A percentile compares a stretch with the other conserved stretches of the same genome.
These are phyloP conservation scores for Melanotus villosus DNA, from an alignment of 2,888 invertebrate species.

Conservation along the genomic window DNA sequence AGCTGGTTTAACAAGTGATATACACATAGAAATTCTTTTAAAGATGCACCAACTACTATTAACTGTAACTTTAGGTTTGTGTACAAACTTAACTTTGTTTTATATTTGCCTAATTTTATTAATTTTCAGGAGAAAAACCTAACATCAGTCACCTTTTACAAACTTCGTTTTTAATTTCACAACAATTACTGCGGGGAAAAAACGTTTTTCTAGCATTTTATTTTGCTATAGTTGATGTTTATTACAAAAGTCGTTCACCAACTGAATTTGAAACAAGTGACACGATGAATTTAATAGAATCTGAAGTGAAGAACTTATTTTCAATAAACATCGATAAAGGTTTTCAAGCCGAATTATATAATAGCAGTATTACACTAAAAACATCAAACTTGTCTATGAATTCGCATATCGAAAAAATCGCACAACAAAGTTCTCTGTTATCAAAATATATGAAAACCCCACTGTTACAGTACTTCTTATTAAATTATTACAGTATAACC, in stretches of 20 bases:
- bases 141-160: constrained; percentile 77
- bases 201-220: constrained; percentile 71
- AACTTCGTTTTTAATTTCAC: constrained; percentile 75
- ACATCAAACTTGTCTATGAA: constrained; percentile 70
- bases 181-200: constrained; percentile 76
- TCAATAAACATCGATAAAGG: not conserved
- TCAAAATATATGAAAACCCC: not conserved
- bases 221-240: constrained; percentile 77
- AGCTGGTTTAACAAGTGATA: constrained; percentile 64
- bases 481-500: constrained; percentile 67
- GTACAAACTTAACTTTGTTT: not conserved
- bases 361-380: constrained; percentile 63
- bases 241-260: constrained; percentile 66
- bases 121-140: constrained; percentile 73
- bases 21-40: constrained; percentile 64
- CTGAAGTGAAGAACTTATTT: constrained; percentile 58
- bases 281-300: constrained; percentile 70
- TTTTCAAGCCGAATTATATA: constrained; percentile 55
- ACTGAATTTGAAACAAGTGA: constrained; percentile 64
- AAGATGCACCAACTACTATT: constrained; percentile 68
- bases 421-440: constrained; percentile 71
- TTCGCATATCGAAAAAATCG: constrained; percentile 70
- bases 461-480: constrained; percentile 58
- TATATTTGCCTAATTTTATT: constrained; percentile 33
- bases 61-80: constrained; percentile 68